These are phyloP conservation scores for Anguilla rostrata DNA, from an alignment of 2,113 vertebrate species.

Conservation along the genomic window DNA sequence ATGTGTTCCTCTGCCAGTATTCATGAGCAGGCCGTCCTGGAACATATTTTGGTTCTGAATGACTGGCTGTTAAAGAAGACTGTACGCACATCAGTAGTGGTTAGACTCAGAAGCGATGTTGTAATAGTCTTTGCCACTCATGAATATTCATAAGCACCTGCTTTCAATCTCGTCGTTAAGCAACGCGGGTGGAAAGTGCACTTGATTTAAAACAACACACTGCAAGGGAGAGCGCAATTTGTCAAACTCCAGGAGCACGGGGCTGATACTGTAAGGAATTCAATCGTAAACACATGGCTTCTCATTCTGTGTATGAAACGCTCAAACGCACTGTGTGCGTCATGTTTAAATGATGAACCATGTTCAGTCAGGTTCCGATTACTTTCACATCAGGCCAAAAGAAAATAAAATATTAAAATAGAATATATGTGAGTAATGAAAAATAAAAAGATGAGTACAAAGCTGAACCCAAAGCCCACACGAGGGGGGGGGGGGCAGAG, in stretches of 20 bases:
- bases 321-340: not conserved
- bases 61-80: not conserved
- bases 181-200: not conserved
- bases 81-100: constrained; percentile 6
- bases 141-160: constrained; percentile 9
- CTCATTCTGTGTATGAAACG: not conserved
- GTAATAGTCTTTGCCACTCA: not conserved
- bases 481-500: not conserved
- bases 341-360: not conserved
- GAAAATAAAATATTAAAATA: not conserved
- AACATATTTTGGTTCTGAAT: not conserved
- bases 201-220: not conserved
- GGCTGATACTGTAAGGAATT: not conserved
- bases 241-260: not conserved
- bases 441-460: not conserved
- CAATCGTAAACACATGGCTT: not conserved
- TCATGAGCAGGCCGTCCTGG: not conserved
- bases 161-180: not conserved
- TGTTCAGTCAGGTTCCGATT: not conserved
- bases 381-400: not conserved
- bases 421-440: not conserved
- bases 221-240: not conserved
- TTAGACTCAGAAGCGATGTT: not conserved
- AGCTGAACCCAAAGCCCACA: not conserved
- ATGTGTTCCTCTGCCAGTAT: not conserved